Evolutionary conservation across 2,113 vertebrate genomes (phyloP).

Genomic region (Chionodraco myersi): DNA sequence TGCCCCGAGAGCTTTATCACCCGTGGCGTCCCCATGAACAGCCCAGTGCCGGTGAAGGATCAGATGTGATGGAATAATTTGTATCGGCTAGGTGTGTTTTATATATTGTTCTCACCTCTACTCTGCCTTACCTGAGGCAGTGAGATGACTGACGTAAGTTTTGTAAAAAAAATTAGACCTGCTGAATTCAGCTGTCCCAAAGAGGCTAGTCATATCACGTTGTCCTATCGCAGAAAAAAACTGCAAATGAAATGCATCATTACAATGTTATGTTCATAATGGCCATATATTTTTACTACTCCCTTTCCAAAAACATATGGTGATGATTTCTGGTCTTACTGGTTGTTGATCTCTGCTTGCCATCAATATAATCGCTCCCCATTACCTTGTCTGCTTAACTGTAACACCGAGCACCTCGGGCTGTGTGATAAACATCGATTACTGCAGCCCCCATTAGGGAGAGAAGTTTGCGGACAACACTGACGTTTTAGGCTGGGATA

Average conservation of each 20-base stretch:
- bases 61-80: background rate
- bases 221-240: background rate
- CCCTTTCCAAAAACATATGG: too few species aligned
- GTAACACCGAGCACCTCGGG: too few species aligned
- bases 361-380: too few species aligned
- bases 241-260: background rate
- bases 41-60: background rate
- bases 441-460: too few species aligned
- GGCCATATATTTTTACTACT: too few species aligned
- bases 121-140: background rate
- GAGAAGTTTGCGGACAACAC: too few species aligned
- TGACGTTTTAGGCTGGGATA: too few species aligned
- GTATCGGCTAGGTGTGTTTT: background rate
- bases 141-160: background rate
- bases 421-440: too few species aligned
- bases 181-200: background rate
- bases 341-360: too few species aligned
- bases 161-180: background rate
- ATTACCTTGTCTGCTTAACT: too few species aligned
- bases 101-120: background rate
- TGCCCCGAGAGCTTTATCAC: background rate
- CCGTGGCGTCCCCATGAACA: background rate
- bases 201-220: background rate
- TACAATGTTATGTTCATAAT: too few species aligned
- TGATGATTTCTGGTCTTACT: too few species aligned